Base-by-base conservation (phyloP, 2,888 invertebrate genomes). In the Coelopa pilipes region DNA sequence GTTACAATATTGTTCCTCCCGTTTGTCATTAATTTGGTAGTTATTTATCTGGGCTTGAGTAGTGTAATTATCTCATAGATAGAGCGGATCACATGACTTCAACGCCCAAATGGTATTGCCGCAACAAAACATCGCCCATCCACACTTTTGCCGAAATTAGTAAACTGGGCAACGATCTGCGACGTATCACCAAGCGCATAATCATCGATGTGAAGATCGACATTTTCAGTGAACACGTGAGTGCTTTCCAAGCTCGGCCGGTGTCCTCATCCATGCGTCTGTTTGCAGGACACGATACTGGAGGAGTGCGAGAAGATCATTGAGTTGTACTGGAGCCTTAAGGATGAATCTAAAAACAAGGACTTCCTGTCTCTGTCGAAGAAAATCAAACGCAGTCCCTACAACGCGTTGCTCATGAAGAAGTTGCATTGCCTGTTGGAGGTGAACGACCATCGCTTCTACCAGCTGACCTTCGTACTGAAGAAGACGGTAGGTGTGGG, bases 321-420 rank as follows among this genome's bases (percentile, higher is more conserved):
- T 45, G 83, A 85, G 66, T 78, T 81, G 47, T 85, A 85, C 74
- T 85, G 86, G 87, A 84, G 79, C 75, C 80, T 83, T 55, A 86
- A 81, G 80, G 83, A 83, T 66, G 85, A 82, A 68, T 83, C 79
- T 13, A 82, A 78, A 67, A 85, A 84, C 73, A 80, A 80, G 0
- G 85, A 85, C 70, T 82, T 84, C 57, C 82, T 83, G 59, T 80
- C 81, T 34, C 78, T 85, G 13, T 82, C 84, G 4, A 87, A 86
- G 79, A 86, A 86, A 79, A 81, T 87, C 66, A 85, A 87, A 76
- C 81, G 87, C 7, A 87, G 85, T 77, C 85, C 87, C 5, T 87
- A 87, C 73, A 87, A 86, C 79, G 82, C 83, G 10, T 76, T 87
- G 72, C 79, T 86, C 15, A 81, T 85, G 80, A 81, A 80, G 63